phyloP scores from a whole-genome alignment of 1,140 invertebrate species.

The Drosophila arizonae region DNA sequence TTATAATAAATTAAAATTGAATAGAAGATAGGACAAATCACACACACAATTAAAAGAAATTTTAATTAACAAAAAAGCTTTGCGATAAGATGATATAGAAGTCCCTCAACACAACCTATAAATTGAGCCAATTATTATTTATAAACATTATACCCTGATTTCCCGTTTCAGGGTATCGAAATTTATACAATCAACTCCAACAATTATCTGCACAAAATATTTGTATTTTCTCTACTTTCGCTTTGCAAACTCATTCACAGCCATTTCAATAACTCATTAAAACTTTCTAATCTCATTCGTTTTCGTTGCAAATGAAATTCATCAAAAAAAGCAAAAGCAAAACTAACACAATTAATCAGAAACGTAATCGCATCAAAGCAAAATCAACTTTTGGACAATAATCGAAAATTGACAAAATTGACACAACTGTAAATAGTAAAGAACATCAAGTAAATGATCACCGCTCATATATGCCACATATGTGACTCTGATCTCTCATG shows the following conservation, averaged over 20 bases:
- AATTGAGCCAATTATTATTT: no score
- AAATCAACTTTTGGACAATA: slow-evolving; percentile 55
- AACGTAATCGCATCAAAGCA: background rate
- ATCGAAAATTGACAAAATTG: slow-evolving; percentile 16
- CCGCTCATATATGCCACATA: slow-evolving; percentile 25
- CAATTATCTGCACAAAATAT: background rate
- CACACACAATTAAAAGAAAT: no score
- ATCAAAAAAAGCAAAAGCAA: slow-evolving; percentile 40
- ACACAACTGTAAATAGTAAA: background rate
- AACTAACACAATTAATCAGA: slow-evolving; percentile 52
- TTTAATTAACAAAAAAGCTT: no score
- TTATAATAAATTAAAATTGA: no score
- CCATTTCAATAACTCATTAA: slow-evolving; percentile 45
- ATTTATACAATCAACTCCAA: no score
- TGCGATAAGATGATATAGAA: no score
- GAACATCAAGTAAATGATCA: slow-evolving; percentile 27
- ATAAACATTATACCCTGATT: no score
- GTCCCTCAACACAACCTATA: no score
- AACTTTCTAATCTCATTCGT: slow-evolving; percentile 61
- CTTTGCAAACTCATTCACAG: slow-evolving; percentile 6
- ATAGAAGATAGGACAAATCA: no score
- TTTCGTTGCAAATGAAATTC: slow-evolving; percentile 55
- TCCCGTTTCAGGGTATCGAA: no score
- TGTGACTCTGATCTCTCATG: slow-evolving; percentile 51
- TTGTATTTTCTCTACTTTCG: background rate